These are phyloP conservation scores for Morus bassanus DNA, from an alignment of 2,797 vertebrate species.

Conservation along the genomic window DNA sequence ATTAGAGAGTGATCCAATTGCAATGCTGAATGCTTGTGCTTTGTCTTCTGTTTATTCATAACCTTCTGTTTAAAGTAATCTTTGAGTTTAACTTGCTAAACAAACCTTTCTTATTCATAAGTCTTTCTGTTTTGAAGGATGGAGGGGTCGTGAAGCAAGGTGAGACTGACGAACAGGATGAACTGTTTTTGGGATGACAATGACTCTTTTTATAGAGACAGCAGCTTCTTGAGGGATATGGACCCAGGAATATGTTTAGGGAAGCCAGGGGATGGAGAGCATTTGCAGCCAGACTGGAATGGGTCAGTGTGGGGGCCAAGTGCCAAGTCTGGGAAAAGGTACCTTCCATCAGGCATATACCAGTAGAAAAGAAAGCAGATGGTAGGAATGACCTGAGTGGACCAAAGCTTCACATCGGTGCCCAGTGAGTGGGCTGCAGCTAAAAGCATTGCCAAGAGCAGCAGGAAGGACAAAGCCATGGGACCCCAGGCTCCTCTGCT, in stretches of 20 bases:
- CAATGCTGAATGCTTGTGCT: neutral
- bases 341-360: neutral
- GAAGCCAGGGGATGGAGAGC: neutral
- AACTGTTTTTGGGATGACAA: neutral
- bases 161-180: neutral
- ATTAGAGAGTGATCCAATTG: neutral
- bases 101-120: neutral
- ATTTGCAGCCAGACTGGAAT: neutral
- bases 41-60: conserved; percentile 1
- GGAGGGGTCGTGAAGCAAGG: neutral
- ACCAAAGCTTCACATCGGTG: neutral
- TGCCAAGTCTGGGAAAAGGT: neutral
- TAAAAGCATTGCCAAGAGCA: neutral
- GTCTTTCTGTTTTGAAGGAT: neutral
- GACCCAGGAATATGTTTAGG: neutral
- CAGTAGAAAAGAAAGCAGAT: neutral
- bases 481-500: neutral
- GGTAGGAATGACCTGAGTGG: neutral
- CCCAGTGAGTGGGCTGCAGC: neutral
- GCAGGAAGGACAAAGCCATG: neutral
- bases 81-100: conserved; percentile 15
- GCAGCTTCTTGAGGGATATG: neutral
- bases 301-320: neutral
- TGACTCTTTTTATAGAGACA: neutral
- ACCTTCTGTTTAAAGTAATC: neutral